phyloP scores from a whole-genome alignment of 1,140 invertebrate species.

The Brachionus paranguensis region DNA sequence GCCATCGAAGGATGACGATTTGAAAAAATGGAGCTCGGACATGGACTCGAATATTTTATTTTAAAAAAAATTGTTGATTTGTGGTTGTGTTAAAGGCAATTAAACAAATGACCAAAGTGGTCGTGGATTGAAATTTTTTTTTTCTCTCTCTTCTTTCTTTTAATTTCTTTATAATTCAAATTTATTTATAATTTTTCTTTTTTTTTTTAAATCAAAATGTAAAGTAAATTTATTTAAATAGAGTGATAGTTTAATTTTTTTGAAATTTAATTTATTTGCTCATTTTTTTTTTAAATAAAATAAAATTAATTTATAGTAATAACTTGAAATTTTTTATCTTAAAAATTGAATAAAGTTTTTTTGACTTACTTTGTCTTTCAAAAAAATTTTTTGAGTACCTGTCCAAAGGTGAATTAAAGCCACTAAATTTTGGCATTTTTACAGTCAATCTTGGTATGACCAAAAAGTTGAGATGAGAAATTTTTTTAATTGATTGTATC shows the following conservation, averaged over 20 bases:
- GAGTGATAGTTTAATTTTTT: not conserved
- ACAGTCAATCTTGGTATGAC: no score
- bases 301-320: not conserved
- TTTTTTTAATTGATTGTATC: no score
- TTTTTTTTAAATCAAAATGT: not conserved
- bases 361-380: not conserved
- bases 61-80: not conserved
- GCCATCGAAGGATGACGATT: not conserved
- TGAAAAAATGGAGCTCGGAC: constrained; percentile 35
- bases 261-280: not conserved
- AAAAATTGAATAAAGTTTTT: not conserved
- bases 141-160: not conserved
- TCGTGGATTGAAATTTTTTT: not conserved
- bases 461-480: no score
- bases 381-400: not conserved
- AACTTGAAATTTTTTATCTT: not conserved
- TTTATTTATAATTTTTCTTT: not conserved
- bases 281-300: not conserved
- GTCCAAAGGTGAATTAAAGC: no score
- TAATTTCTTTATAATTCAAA: not conserved
- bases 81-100: not conserved
- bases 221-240: not conserved
- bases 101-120: not conserved
- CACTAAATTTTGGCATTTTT: no score
- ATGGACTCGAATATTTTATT: constrained; percentile 39